Evolutionary conservation across 2,888 invertebrate species (phyloP).

Genomic region (Xanthorhoe designata): DNA sequence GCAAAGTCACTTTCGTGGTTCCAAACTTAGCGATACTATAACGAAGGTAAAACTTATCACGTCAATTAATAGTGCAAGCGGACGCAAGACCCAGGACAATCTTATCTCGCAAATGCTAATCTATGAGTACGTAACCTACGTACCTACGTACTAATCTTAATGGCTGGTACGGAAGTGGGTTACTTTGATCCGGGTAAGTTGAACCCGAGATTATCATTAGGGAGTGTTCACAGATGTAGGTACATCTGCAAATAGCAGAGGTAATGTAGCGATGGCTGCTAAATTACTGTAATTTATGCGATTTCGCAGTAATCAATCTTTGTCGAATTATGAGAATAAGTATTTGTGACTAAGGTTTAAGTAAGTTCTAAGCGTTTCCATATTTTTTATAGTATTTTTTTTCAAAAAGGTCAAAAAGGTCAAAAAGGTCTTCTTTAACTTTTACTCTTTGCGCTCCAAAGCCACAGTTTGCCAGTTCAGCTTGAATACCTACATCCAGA

Average conservation of each 20-base stretch:
- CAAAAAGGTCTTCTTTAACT: too few species aligned
- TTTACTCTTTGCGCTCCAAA: too few species aligned
- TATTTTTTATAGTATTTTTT: too few species aligned
- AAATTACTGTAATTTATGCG: not conserved
- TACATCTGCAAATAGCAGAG: not conserved
- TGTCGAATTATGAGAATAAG: not conserved
- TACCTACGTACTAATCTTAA: slow-evolving; percentile 24
- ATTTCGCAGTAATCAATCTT: not conserved
- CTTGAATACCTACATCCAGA: too few species aligned
- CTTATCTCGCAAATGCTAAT: slow-evolving; percentile 18
- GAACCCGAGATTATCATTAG: slow-evolving; percentile 24
- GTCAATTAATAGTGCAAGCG: not conserved
- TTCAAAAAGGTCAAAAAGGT: too few species aligned
- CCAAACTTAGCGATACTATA: not conserved
- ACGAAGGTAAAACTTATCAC: not conserved
- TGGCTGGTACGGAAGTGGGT: slow-evolving; percentile 17
- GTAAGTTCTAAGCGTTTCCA: too few species aligned
- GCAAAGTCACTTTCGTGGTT: too few species aligned
- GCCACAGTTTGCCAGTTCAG: too few species aligned
- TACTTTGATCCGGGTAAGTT: slow-evolving; percentile 27
- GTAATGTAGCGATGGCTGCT: not conserved
- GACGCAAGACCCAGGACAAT: slow-evolving; percentile 1
- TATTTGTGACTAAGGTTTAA: not conserved
- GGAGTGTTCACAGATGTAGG: slow-evolving; percentile 8
- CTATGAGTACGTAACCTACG: slow-evolving; percentile 7